Evolutionary conservation across 2,888 invertebrate species (phyloP).

Genomic region (Strigamia crassipes): DNA sequence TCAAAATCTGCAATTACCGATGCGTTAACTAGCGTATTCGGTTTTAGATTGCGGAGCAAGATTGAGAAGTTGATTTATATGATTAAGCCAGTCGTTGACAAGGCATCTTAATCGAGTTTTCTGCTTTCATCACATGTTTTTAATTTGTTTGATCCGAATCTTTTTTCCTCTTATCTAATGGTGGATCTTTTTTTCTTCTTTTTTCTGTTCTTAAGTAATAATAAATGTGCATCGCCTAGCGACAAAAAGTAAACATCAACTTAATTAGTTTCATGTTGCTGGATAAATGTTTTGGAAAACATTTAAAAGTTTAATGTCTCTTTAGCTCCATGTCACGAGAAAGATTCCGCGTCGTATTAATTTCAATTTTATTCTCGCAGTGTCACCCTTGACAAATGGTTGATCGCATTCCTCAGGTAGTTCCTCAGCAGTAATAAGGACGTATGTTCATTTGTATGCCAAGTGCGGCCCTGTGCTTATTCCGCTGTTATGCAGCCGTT

Average conservation of each 20-base stretch:
- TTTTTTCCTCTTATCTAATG: background rate
- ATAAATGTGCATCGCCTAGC: background rate
- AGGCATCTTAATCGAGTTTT: conserved; percentile 30
- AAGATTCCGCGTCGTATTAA: background rate
- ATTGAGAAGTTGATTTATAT: conserved; percentile 3
- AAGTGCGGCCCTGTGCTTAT: conserved; percentile 19
- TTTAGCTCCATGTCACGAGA: background rate
- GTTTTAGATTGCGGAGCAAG: background rate
- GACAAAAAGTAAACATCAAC: conserved; percentile 5
- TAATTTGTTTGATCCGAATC: conserved; percentile 9
- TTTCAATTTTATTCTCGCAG: background rate
- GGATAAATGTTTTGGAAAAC: background rate
- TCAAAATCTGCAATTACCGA: background rate
- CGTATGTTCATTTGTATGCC: conserved; percentile 37
- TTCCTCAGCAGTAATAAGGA: conserved; percentile 22
- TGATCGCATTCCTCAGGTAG: conserved; percentile 42
- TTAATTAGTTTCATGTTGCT: conserved; percentile 4
- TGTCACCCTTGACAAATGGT: conserved; percentile 12
- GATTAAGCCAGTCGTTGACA: conserved; percentile 22
- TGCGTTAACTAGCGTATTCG: background rate
- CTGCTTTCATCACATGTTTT: background rate
- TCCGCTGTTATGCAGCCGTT: conserved; percentile 38
- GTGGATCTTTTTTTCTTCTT: background rate
- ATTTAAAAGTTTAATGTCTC: background rate
- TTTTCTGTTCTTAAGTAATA: background rate